Evolutionary conservation across 2,888 invertebrate genomes (phyloP).

Genomic region (Pseudoips prasinana): DNA sequence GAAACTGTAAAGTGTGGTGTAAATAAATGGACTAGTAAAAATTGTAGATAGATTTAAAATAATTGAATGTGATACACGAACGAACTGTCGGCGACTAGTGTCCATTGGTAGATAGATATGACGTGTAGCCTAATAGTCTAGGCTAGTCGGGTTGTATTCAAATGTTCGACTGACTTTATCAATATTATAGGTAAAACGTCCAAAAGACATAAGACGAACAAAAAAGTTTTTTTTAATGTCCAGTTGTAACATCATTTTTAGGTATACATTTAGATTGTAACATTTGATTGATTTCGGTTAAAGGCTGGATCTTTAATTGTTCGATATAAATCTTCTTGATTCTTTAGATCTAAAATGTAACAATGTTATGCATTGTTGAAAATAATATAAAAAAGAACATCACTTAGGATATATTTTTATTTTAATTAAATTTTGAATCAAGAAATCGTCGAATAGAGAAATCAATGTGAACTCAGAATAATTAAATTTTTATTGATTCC

Average conservation of each 20-base stretch:
- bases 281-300: slow-evolving; percentile 22
- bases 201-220: slow-evolving; percentile 50
- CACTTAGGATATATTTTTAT: too few relatives aligned
- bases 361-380: too few relatives aligned
- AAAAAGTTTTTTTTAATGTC: slow-evolving; percentile 44
- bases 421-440: too few relatives aligned
- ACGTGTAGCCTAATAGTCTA: slow-evolving; percentile 28
- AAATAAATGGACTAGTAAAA: slow-evolving; percentile 63
- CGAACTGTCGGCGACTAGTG: slow-evolving; percentile 45
- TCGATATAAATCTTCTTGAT: slow-evolving; percentile 23
- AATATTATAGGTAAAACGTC: slow-evolving; percentile 60
- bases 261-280: slow-evolving; percentile 27
- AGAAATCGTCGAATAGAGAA: slow-evolving; percentile 28
- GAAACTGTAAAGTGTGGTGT: slow-evolving; percentile 40
- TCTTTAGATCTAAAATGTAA: slow-evolving; percentile 7
- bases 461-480: slow-evolving; percentile 13
- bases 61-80: slow-evolving; percentile 72
- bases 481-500: slow-evolving; percentile 46
- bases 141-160: slow-evolving; percentile 54
- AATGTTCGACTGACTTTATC: slow-evolving; percentile 68
- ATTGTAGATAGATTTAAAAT: slow-evolving; percentile 71
- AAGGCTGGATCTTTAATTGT: slow-evolving; percentile 36
- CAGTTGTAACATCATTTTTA: slow-evolving; percentile 48
- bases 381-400: too few relatives aligned
- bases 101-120: slow-evolving; percentile 45